Conservation (phyloP, 37 sponge, comb jelly and placozoan species). For the Crambe crambe region DNA sequence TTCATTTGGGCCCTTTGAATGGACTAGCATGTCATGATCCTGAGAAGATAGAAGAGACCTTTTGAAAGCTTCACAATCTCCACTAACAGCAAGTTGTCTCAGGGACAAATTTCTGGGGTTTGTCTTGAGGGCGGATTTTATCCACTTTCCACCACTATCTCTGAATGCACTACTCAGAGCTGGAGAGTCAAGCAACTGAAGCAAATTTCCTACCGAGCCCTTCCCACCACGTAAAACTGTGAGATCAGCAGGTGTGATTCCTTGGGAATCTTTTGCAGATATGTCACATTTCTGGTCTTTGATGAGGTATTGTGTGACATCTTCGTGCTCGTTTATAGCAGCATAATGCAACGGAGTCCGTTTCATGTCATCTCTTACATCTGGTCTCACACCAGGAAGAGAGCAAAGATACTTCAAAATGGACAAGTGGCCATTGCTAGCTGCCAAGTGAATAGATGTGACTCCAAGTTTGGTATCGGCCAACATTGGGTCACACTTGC, state of each 20-base stretch:
- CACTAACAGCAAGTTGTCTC: conserved; percentile 25
- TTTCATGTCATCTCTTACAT: conserved; percentile 9
- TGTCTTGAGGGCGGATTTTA: not conserved
- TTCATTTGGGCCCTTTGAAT: conserved; percentile 37
- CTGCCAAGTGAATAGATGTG: conserved; percentile 38
- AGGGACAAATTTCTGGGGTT: not conserved
- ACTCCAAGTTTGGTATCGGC: conserved; percentile 27
- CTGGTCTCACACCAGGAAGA: conserved; percentile 2
- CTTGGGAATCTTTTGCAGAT: conserved; percentile 16
- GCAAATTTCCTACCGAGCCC: conserved; percentile 32
- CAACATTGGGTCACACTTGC: not conserved
- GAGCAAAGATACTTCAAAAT: conserved; percentile 32
- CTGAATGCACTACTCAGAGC: not conserved
- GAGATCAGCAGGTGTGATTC: conserved; percentile 50
- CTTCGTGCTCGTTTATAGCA: conserved; percentile 45
- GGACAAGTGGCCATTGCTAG: conserved; percentile 33
- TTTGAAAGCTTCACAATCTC: conserved; percentile 35
- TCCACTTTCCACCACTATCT: conserved; percentile 5
- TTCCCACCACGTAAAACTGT: conserved; percentile 67
- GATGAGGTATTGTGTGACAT: conserved; percentile 53
- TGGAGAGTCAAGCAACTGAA: conserved; percentile 10
- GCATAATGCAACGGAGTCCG: conserved; percentile 51
- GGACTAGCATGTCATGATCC: not conserved
- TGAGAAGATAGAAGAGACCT: not conserved
- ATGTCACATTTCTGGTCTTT: not conserved